Evolutionary conservation across 2,888 invertebrate species (phyloP), one percentile per base, ranked within the genome.

Genomic region (Pteria penguin): DNA sequence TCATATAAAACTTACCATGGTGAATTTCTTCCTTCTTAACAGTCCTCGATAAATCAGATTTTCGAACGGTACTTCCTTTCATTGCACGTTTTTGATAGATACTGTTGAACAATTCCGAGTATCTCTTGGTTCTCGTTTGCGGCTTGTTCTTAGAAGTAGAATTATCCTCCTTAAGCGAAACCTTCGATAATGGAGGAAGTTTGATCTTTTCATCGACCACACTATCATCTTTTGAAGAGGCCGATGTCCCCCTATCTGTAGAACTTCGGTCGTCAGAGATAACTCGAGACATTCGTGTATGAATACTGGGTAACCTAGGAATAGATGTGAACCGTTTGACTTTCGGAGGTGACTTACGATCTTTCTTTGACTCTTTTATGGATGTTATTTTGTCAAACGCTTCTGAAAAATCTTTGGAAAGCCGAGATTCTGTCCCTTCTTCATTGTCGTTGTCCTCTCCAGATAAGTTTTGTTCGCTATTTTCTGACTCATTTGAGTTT

Each of bases 21-120:
- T 18, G 8, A 18, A 18, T 31, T 24, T 32, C 32, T 14, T 57
- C 24, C 18, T 57, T 54, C 18, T 0, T 18, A 45, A 45, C 11
- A 14, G 8, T 45, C 45, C 1, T 0, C 45, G 18, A 18, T 14
- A 18, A 14, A 14, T 45, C 45, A 14, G 45, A 45, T 18, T 18
- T 55, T n/a, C 57, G 29, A 22, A 68, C 57, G 2, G 57, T 68
- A 33, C 68, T 68, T 26, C 68, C 68, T 32, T 68, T 68, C 68
- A 68, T 57, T 31, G 68, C 68, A 2, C 68, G 68, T 33, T 68
- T 68, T 52, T 31, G 55, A 52, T 68, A 68, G 2, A 68, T 14
- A 33, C 55, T 68, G 2, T 45, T 32, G 52, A 57, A 68, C 4
- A 31, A 8, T 1, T 68, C 57, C 3, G 68, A 55, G 1, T 57